These are phyloP conservation scores for Myiozetetes cayanensis DNA, from an alignment of 2,113 vertebrate species.

Conservation along the genomic window DNA sequence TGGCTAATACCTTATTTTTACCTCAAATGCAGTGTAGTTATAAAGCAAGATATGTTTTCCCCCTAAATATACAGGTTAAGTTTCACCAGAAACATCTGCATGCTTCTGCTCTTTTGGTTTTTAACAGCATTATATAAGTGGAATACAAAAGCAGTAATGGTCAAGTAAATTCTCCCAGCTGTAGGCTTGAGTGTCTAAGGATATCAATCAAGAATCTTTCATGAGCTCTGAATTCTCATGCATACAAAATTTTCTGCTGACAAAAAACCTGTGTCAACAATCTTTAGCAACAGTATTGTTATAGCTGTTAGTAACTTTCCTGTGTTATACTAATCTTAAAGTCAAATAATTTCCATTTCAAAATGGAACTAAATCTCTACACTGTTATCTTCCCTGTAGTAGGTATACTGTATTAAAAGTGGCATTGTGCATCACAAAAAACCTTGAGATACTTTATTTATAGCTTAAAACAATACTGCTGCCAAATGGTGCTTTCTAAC, in stretches of 20 bases:
- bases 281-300: background rate
- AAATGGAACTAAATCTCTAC: background rate
- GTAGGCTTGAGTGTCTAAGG: background rate
- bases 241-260: background rate
- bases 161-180: background rate
- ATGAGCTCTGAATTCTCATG: background rate
- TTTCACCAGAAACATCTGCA: background rate
- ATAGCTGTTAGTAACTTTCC: background rate
- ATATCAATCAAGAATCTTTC: background rate
- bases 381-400: background rate
- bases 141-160: background rate
- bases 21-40: background rate
- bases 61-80: background rate
- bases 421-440: background rate
- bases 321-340: background rate
- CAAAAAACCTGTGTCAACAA: background rate
- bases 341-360: background rate
- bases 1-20: background rate
- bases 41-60: background rate
- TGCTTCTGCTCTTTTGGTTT: background rate
- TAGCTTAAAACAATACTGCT: background rate
- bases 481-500: background rate
- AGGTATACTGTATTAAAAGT: background rate
- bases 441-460: background rate
- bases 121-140: background rate